Base-by-base conservation (phyloP, 2,888 invertebrate genomes). In the Ephialtes manifestator region DNA sequence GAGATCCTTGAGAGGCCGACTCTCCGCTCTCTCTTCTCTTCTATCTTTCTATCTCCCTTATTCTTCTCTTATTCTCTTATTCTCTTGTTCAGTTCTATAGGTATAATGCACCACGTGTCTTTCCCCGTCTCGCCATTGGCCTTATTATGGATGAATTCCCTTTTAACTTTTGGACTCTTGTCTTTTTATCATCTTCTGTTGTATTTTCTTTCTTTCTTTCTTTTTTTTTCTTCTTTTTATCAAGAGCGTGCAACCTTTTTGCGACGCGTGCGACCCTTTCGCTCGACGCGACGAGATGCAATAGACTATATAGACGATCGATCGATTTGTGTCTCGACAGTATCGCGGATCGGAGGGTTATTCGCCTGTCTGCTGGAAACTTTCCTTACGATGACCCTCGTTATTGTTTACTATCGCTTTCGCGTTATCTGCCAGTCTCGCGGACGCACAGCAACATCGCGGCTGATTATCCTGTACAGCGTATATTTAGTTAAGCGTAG, bases 91-190 rank as follows among this genome's bases (percentile, higher is more conserved):
- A 55, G 35, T 77, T 53, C 39, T 63, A 71, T 70, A 63, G 68
- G 39, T 51, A 67, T 53, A 70, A 80, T 53, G 63, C 72, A 81
- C 70, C 78, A 75, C 84, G 81, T 74, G 81, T 78, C 78, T 71
- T 72, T 76, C 76, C 70, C 63, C 68, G 74, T 78, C 74, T 65
- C 48, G 72, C 39, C 71, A 71, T 89, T 63, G 63, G 48, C 75
- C 91, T 93, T 93, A 92, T 93, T 93, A 93, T 94, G 92, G 93
- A 93, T 93, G 93, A 90, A 93, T 94, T 94, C 93, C 89, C 92
- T 94, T 94, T 94, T 91, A 92, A 92, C 92, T 93, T 93, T 92
- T 87, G 90, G 90, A 88, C 89, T 88, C 79, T 63, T 83, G 75
- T 55, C 72, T 46, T 67, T 68, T 68, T 28, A 28, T 58, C 28